Evolutionary conservation across 2,888 invertebrate genomes (phyloP), one percentile per base, ranked within the genome.

Genomic region (Lycophotia porphyrea): DNA sequence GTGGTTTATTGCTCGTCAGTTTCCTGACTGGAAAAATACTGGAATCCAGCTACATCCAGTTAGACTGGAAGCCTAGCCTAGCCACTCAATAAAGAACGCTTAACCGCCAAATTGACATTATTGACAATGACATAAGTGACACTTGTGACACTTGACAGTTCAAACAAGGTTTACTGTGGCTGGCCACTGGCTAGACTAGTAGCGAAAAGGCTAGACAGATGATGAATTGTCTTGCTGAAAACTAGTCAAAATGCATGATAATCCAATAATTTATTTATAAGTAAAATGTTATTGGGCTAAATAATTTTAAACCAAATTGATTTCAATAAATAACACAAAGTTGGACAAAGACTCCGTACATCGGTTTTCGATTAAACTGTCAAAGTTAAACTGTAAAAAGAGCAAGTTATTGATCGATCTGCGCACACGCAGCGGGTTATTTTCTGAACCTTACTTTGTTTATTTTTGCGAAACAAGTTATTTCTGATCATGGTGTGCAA

Each of bases 391-490:
- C 34, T 31, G 63, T 52, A 80, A 81, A 78, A 81, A 31, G 47
- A 71, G 18, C 52, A 74, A 84, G 64, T 21, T 60, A 60, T 34
- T 81, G 84, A 84, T 80, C 55, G 84, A 81, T 71, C 74, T 67
- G 15, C 67, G 74, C 70, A 63, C 42, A 18, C 74, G 84, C 80
- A 60, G 44, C 52, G 27, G 21, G 31, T 60, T 61, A 60, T 27
- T 64, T 64, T 18, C 31, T 63, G 69, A 36, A 44, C 34, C 15
- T 82, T 82, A 47, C 58, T 78, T 84, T 80, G 44, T 80, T 84
- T 71, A 52, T 64, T 80, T 79, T 74, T 71, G 79, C 60, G 67
- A 80, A 84, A 84, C 70, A n/a, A 64, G 71, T 84, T 84, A 82
- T 82, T 80, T 82, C 44, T 39, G 77, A 60, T 24, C 44, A 34